Percentiles rank a stretch among this genome's conserved stretches.
Evolutionary conservation across 1,140 invertebrate genomes (phyloP).

Genomic region (Drosophila fuyamai): DNA sequence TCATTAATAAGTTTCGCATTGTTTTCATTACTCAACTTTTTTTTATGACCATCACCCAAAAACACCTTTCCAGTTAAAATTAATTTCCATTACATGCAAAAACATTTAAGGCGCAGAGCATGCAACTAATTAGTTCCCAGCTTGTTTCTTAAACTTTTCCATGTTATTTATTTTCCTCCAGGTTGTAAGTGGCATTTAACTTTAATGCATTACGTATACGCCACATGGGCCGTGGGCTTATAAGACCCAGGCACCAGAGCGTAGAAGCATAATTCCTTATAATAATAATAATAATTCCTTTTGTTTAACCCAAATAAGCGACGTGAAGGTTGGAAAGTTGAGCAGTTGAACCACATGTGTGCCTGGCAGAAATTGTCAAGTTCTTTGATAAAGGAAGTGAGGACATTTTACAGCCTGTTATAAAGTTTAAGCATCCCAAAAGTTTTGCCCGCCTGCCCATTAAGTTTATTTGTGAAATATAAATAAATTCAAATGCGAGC

Average conservation of each 20-base stretch:
- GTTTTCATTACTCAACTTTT: too few species aligned
- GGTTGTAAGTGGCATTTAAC: constrained; percentile 23
- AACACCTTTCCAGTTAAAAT: too few species aligned
- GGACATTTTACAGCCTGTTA: constrained; percentile 46
- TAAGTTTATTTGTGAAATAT: constrained; percentile 12
- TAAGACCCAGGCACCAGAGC: constrained; percentile 17
- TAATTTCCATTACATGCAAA: too few species aligned
- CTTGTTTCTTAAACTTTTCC: background rate
- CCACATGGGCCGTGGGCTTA: constrained; percentile 30
- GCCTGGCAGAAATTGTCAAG: constrained; percentile 25
- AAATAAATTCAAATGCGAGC: constrained; percentile 33
- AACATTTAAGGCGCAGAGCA: constrained; percentile 10
- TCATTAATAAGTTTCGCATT: too few species aligned
- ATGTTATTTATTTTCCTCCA: constrained; percentile 6
- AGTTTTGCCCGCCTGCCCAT: constrained; percentile 19
- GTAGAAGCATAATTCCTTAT: constrained; percentile 33
- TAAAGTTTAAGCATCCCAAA: constrained; percentile 17
- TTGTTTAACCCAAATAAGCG: constrained; percentile 32
- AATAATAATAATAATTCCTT: constrained; percentile 30
- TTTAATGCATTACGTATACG: constrained; percentile 48
- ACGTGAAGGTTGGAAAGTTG: constrained; percentile 19
- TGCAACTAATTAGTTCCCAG: constrained; percentile 14
- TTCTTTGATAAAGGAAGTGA: constrained; percentile 38
- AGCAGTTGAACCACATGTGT: constrained; percentile 34
- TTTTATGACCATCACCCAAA: too few species aligned